These are phyloP conservation scores for Glyphotaelius pellucidus DNA, from an alignment of 2,888 invertebrate species.

Conservation along the genomic window DNA sequence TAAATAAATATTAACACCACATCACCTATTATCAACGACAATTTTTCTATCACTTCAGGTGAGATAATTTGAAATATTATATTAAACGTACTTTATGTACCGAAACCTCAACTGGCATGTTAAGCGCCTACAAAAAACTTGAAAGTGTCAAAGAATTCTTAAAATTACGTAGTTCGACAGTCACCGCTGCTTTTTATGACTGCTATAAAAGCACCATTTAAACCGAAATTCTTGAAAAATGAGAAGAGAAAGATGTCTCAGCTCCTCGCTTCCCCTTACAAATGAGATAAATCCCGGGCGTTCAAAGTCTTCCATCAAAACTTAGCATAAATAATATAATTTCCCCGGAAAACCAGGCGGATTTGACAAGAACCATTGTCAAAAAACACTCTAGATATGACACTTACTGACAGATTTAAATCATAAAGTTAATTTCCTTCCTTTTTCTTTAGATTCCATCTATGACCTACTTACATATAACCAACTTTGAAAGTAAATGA, in stretches of 20 bases:
- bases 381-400: background rate
- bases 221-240: background rate
- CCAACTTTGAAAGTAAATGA: too few relatives aligned
- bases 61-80: background rate
- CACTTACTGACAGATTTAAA: background rate
- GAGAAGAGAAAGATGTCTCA: background rate
- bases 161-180: background rate
- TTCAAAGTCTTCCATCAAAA: background rate
- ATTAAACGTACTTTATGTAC: background rate
- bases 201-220: background rate
- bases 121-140: background rate
- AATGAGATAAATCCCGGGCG: background rate
- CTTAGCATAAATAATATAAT: constrained; percentile 2
- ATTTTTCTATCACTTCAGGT: background rate
- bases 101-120: background rate
- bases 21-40: too few relatives aligned
- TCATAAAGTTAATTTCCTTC: too few relatives aligned
- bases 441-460: too few relatives aligned
- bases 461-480: too few relatives aligned
- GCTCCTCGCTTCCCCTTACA: background rate
- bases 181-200: background rate
- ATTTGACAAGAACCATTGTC: background rate
- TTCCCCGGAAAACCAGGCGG: background rate
- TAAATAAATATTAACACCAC: too few relatives aligned
- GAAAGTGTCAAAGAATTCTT: background rate